These are phyloP conservation scores for Cyphomyrus plagiostoma DNA, from an alignment of 2,113 vertebrate genomes.

Conservation along the genomic window DNA sequence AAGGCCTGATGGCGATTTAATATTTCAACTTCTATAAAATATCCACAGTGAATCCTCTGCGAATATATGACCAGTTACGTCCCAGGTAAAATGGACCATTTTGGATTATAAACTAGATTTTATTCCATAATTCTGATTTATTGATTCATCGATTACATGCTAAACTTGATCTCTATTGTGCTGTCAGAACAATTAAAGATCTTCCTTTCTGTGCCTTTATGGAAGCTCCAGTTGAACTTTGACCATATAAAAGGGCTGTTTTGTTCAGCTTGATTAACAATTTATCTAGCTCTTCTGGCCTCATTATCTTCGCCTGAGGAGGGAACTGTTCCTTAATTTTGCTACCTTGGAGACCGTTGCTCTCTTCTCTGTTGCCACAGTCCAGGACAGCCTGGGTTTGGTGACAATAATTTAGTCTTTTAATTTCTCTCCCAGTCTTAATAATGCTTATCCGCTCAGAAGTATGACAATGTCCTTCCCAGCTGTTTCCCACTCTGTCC, in stretches of 20 bases:
- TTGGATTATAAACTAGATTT: background rate
- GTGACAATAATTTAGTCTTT: background rate
- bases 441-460: background rate
- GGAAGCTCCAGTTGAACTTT: background rate
- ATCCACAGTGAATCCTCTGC: background rate
- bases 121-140: background rate
- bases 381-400: background rate
- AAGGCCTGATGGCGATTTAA: background rate
- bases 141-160: background rate
- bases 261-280: slow-evolving; percentile 12
- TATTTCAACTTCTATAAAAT: background rate
- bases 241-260: background rate
- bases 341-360: background rate
- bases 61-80: background rate
- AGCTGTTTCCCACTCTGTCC: background rate
- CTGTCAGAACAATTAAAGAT: background rate
- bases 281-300: slow-evolving; percentile 12
- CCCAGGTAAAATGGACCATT: background rate
- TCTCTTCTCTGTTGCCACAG: background rate
- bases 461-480: background rate
- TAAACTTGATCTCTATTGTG: background rate
- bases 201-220: background rate
- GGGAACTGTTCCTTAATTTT: slow-evolving; percentile 6
- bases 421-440: slow-evolving; percentile 4
- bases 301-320: slow-evolving; percentile 2